Conservation (phyloP, 2,888 invertebrate species). For the Aphrophora alni region DNA sequence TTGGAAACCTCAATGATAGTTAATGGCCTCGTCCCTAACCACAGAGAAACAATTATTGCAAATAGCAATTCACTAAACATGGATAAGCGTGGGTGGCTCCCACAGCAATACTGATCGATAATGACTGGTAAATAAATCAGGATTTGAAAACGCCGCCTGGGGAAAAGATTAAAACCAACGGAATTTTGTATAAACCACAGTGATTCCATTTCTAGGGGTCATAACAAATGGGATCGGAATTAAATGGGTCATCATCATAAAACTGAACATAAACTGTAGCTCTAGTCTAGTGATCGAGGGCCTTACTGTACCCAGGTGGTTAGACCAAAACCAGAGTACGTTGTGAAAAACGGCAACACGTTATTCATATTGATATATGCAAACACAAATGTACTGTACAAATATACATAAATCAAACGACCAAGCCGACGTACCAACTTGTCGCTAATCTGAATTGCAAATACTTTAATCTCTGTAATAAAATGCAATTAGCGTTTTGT, state of each 20-base stretch:
- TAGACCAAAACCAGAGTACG: neutral
- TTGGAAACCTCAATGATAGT: constrained; percentile 2
- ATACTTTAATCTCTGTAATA: constrained; percentile 1
- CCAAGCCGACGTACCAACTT: neutral
- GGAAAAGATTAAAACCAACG: constrained; percentile 6
- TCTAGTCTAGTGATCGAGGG: neutral
- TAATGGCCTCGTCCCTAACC: constrained; percentile 3
- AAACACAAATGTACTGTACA: neutral
- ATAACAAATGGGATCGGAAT: neutral
- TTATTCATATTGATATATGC: constrained; percentile 9
- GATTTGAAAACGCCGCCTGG: neutral
- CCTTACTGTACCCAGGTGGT: neutral
- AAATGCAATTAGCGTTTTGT: neutral
- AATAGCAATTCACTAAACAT: constrained; percentile 2
- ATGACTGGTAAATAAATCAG: constrained; percentile 4
- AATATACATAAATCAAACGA: neutral
- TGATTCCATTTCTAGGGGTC: neutral
- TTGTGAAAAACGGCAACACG: neutral
- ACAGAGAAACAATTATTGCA: constrained; percentile 5
- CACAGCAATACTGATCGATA: neutral
- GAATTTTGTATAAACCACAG: neutral
- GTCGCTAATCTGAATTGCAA: neutral
- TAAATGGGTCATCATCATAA: neutral
- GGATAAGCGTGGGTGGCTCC: neutral
- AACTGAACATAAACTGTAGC: neutral